Evolutionary conservation across 2,797 vertebrate genomes (phyloP), one percentile per base, ranked within the genome.

Genomic region (Silurus lanzhouensis): DNA sequence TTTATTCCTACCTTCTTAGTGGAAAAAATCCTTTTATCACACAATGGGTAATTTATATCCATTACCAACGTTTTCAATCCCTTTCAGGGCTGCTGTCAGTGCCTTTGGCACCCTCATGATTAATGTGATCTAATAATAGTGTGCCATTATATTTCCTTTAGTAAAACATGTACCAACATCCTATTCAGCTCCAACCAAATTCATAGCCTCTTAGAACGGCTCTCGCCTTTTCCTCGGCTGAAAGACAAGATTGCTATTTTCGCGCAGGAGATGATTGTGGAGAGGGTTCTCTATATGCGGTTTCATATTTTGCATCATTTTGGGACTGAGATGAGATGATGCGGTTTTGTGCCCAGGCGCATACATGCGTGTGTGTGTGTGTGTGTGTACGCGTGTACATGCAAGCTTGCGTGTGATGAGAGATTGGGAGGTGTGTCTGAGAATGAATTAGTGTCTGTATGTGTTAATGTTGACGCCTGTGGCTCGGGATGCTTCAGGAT

Each of bases 41-140:
- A 99, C 98, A 99, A 99, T 98, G 97, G 97, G 97, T 98, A 98
- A 99, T 99, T 99, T 99, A 99, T 99, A 99, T 99, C 97, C 97
- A 98, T 99, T 98, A 99, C 97, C 96, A 98, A 96, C 96, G 96
- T 98, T 98, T 99, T 99, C 98, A 99, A 98, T 99, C 97, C 97
- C 98, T 99, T 99, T 99, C 98, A 99, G 97, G 95, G 95, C 94
- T 96, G 95, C 97, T 99, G 98, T 99, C 98, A 99, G 95, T 96
- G 97, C 97, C 97, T 96, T 99, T 98, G 98, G 98, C 97, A 98
- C 96, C 96, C 97, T 96, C 95, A 96, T 99, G 98, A 99, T 99
- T 99, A 99, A 99, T 99, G 98, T 97, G 98, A 98, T 99, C 98
- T 99, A 99, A 99, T 99, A 99, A 99, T 99, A 99, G 97, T 97